A percentile compares a stretch with the other conserved stretches of the same genome.
These are phyloP conservation scores for Nasalis larvatus DNA, from an alignment of 2,113 vertebrate genomes.

Conservation along the genomic window DNA sequence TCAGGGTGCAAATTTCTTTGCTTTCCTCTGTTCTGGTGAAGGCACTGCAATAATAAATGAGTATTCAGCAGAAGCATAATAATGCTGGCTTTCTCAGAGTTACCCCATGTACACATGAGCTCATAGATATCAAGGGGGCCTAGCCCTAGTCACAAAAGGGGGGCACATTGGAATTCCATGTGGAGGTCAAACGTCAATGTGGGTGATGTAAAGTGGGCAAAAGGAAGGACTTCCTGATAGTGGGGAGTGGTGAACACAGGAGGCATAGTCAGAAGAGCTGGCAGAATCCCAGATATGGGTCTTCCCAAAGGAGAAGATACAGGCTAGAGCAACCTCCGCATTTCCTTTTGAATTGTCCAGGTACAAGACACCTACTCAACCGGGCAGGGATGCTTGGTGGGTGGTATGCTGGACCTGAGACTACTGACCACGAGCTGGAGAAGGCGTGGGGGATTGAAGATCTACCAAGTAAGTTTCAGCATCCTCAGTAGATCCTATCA, in stretches of 20 bases:
- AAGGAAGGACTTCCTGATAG: not conserved
- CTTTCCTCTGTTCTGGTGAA: not conserved
- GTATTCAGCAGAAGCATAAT: not conserved
- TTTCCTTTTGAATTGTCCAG: not conserved
- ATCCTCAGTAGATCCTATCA: too few relatives aligned
- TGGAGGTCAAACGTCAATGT: not conserved
- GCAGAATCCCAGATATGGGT: not conserved
- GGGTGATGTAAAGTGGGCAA: not conserved
- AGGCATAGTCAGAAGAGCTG: not conserved
- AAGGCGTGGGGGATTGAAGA: not conserved
- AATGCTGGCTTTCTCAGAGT: not conserved
- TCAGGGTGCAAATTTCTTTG: not conserved
- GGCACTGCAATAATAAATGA: not conserved
- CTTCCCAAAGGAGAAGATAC: not conserved
- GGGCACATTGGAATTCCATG: not conserved
- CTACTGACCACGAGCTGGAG: not conserved
- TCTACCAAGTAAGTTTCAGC: not conserved
- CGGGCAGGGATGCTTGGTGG: not conserved
- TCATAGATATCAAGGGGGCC: not conserved
- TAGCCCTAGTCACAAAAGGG: not conserved
- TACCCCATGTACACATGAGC: not conserved
- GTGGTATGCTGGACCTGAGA: not conserved
- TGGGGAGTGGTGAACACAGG: not conserved
- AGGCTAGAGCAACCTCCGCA: not conserved
- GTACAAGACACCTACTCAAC: not conserved